Evolutionary conservation across 2,113 vertebrate genomes (phyloP), one percentile per base, ranked within the genome.

Genomic region (Hassar affinis): DNA sequence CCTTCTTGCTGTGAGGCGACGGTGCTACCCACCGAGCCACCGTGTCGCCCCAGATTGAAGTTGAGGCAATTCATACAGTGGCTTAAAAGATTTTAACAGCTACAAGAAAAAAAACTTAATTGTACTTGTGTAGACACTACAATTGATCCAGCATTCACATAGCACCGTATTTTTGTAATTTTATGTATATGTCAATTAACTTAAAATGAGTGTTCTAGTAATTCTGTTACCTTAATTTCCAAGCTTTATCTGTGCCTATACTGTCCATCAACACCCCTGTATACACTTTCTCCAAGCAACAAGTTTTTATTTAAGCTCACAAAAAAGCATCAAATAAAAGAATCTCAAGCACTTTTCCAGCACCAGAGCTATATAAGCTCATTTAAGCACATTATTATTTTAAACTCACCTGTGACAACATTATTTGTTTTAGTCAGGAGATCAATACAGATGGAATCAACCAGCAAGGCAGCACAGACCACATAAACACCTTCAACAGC

Each of bases 401-500:
- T 64, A 42, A 74, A 49, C 15, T 64, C 45, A 77, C 76, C 59
- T 51, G 47, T 66, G 45, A 47, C 42, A 78, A 72, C 20, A 35
- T 11, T 22, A 35, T 75, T 47, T 62, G 42, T 62, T 75, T 49
- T 30, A 74, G 54, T 49, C n/a, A 59, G 68, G 42, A 75, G 38
- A 59, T 82, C 35, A 74, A 49, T 59, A 74, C 35, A 59, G n/a
- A 61, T 47, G 47, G 14, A 74, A 61, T 75, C 45, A 52, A 52
- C 30, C 49, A 80, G 56, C 79, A 66, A 64, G 56, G 27, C 59
- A 27, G 33, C 74, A 77, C 20, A 51, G 59, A 78, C 27, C 72
- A 54, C 47, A 83, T 64, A 77, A 64, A 68, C 72, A 77, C 42
- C 42, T 61, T 45, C 45, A 76, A 20, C 57, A 64, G 45, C 59